A percentile compares a stretch with the other conserved stretches of the same genome.
These are phyloP conservation scores for Drosophila eugracilis DNA, from an alignment of 1,140 invertebrate species.

Conservation along the genomic window DNA sequence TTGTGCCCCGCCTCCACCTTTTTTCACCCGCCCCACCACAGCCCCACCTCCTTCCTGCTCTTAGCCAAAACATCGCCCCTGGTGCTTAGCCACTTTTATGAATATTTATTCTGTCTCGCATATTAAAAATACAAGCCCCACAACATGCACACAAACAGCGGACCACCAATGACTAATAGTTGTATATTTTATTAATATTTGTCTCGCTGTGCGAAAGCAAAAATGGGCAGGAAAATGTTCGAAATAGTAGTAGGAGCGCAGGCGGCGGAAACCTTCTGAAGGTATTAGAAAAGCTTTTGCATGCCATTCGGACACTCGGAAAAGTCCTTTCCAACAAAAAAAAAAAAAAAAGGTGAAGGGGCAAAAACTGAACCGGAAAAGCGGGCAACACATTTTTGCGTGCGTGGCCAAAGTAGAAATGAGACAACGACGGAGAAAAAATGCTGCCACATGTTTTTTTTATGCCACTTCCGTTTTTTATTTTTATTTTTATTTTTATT, in stretches of 20 bases:
- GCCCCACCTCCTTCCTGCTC: neutral
- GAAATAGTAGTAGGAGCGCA: neutral
- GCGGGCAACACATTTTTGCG: slow-evolving; percentile 74
- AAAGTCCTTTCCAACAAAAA: neutral
- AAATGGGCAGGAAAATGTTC: slow-evolving; percentile 6
- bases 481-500: slow-evolving; percentile 75
- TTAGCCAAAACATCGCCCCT: neutral
- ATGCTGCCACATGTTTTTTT: slow-evolving; percentile 80
- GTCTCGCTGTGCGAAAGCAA: slow-evolving; percentile 50
- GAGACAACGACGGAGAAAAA: slow-evolving; percentile 41
- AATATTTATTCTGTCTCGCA: slow-evolving; percentile 81
- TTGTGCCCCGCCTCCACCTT: neutral
- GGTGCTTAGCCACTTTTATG: slow-evolving; percentile 67
- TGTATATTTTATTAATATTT: slow-evolving; percentile 84
- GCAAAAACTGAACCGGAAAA: slow-evolving; percentile 30
- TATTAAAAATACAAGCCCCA: slow-evolving; percentile 78
- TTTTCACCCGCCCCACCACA: neutral
- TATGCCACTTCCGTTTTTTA: slow-evolving; percentile 77
- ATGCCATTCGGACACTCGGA: slow-evolving; percentile 14
- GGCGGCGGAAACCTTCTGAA: neutral
- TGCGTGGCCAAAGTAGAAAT: slow-evolving; percentile 62
- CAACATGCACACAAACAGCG: slow-evolving; percentile 51
- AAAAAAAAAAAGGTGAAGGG: slow-evolving; percentile 30
- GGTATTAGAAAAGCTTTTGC: slow-evolving; percentile 34
- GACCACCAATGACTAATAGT: slow-evolving; percentile 79